A percentile compares a stretch with the other conserved stretches of the same genome.
Conservation (phyloP, 1,140 invertebrate genomes). For the Drosophila pectinifera region DNA sequence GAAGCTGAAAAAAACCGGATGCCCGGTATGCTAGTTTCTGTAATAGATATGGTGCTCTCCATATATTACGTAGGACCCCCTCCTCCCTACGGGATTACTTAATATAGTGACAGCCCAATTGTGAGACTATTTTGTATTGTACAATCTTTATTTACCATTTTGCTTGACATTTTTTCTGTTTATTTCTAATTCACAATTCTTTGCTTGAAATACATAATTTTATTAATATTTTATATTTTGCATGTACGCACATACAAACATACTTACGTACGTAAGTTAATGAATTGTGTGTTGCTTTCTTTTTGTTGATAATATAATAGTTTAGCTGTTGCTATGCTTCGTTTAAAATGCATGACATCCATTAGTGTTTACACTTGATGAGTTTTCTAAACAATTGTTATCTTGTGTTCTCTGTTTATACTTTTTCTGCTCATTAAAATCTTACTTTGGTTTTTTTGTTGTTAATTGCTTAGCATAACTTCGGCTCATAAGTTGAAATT, state of each 20-base stretch:
- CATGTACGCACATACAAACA: slow-evolving; percentile 58
- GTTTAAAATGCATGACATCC: slow-evolving; percentile 58
- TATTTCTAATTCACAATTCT: slow-evolving; percentile 83
- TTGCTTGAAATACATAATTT: slow-evolving; percentile 81
- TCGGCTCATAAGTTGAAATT: slow-evolving; percentile 40
- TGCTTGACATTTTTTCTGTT: slow-evolving; percentile 70
- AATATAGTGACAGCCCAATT: no score
- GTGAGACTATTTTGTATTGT: slow-evolving; percentile 29
- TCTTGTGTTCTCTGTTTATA: slow-evolving; percentile 24
- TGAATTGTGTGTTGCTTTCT: slow-evolving; percentile 37
- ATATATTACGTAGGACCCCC: no score
- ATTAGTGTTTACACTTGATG: slow-evolving; percentile 44
- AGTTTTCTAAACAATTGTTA: slow-evolving; percentile 38
- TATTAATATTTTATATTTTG: slow-evolving; percentile 71
- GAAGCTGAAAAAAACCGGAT: background rate
- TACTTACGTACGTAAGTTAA: slow-evolving; percentile 45
- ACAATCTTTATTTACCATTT: slow-evolving; percentile 79
- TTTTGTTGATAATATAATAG: slow-evolving; percentile 60
- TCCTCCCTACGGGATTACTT: no score
- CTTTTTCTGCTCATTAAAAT: slow-evolving; percentile 43
- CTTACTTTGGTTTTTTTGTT: slow-evolving; percentile 29
- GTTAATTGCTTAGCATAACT: slow-evolving; percentile 49
- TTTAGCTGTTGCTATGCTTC: slow-evolving; percentile 63
- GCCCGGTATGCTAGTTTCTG: background rate
- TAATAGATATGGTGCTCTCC: background rate